Evolutionary conservation across 2,113 vertebrate species (phyloP).

Genomic region (Mandrillus leucophaeus): DNA sequence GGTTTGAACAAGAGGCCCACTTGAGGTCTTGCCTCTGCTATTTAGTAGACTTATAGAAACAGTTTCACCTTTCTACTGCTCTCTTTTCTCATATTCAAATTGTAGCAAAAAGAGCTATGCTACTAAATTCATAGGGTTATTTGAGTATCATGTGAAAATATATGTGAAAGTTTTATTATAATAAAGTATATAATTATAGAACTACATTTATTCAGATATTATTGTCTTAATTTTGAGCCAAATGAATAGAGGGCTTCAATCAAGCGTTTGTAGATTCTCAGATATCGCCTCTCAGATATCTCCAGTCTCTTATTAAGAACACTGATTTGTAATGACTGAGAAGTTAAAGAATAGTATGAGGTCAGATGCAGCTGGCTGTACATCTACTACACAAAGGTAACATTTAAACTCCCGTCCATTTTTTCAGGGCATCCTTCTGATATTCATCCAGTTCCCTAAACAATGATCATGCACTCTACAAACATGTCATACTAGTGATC

Average conservation of each 20-base stretch:
- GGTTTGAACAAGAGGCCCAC: not conserved
- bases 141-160: not conserved
- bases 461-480: not conserved
- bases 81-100: not conserved
- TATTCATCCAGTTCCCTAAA: not conserved
- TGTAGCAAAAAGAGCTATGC: not conserved
- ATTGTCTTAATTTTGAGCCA: not conserved
- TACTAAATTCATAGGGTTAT: not conserved
- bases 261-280: not conserved
- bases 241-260: not conserved
- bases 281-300: not conserved
- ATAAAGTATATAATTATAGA: not conserved
- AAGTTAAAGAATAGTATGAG: not conserved
- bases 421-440: not conserved
- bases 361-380: not conserved
- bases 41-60: not conserved
- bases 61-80: not conserved
- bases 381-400: not conserved
- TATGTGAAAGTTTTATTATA: not conserved
- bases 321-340: not conserved
- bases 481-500: not conserved
- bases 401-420: not conserved
- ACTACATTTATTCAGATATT: not conserved
- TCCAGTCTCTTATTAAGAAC: not conserved
- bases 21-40: not conserved